phyloP scores from a whole-genome alignment of 1,140 invertebrate species.

The Drosophila novamexicana region DNA sequence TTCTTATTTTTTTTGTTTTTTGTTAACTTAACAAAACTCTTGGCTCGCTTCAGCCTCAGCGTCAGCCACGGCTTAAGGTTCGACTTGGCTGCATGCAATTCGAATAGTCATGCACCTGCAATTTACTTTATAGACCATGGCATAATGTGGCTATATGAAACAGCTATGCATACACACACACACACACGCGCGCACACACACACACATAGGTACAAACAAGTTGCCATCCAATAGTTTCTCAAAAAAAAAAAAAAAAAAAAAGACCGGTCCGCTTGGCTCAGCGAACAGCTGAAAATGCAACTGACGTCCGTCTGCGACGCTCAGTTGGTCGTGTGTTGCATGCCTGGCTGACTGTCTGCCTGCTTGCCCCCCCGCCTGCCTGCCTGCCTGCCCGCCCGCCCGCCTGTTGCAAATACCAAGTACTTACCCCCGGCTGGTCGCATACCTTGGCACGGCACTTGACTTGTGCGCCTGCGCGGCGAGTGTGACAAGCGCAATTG shows the following conservation, averaged over 20 bases:
- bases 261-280: conserved; percentile 64
- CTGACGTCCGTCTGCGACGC: conserved; percentile 29
- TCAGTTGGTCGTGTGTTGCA: conserved; percentile 46
- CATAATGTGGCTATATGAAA: conserved; percentile 66
- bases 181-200: conserved; percentile 23
- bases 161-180: conserved; percentile 43
- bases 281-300: conserved; percentile 77
- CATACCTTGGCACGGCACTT: conserved; percentile 40
- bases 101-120: conserved; percentile 84
- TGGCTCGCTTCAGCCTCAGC: conserved; percentile 36
- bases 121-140: conserved; percentile 84
- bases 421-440: conserved; percentile 8
- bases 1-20: conserved; percentile 13
- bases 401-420: conserved; percentile 31
- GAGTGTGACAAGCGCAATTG: conserved; percentile 55
- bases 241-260: conserved; percentile 30
- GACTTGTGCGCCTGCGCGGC: conserved; percentile 21
- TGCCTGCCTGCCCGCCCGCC: conserved; percentile 24
- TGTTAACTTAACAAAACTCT: conserved; percentile 27
- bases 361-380: conserved; percentile 37
- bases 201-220: conserved; percentile 17
- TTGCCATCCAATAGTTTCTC: conserved; percentile 53
- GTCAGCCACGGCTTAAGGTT: conserved; percentile 24
- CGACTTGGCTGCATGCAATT: conserved; percentile 63
- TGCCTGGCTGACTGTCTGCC: conserved; percentile 60